Evolutionary conservation across 2,888 invertebrate genomes (phyloP).

Genomic region (Clunio marinus): DNA sequence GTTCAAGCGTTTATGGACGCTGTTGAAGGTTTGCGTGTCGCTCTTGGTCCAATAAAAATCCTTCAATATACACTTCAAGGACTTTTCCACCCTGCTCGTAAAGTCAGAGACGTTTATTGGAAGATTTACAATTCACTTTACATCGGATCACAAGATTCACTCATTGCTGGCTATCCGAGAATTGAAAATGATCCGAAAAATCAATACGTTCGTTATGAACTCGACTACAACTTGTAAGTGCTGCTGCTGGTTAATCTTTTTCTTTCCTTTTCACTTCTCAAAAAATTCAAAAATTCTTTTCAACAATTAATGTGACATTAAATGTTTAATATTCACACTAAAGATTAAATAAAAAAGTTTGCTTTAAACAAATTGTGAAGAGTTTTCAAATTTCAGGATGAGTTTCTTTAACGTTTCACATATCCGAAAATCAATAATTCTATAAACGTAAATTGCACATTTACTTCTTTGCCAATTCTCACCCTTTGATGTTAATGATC

Average conservation of each 20-base stretch:
- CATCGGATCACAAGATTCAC: conserved; percentile 96
- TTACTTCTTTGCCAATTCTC: neutral
- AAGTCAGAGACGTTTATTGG: conserved; percentile 99
- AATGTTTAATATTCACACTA: no score
- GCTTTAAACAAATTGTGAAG: no score
- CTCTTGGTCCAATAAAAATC: conserved; percentile 93
- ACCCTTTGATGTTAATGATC: neutral
- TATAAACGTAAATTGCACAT: no score
- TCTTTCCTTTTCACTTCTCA: no score
- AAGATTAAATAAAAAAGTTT: no score
- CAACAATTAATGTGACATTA: no score
- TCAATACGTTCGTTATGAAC: conserved; percentile 85
- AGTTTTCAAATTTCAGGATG: no score
- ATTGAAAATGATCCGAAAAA: conserved; percentile 94
- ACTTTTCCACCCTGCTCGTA: conserved; percentile 96
- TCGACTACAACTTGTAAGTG: conserved; percentile 83
- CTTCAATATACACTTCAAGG: conserved; percentile 96
- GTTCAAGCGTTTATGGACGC: conserved; percentile 99
- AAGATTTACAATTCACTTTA: conserved; percentile 99
- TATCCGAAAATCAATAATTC: no score
- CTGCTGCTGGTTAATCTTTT: no score
- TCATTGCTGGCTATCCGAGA: conserved; percentile 96
- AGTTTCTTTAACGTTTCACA: no score
- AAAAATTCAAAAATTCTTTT: no score
- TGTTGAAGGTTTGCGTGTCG: conserved; percentile 94